These are phyloP conservation scores for Drosophila picticornis DNA, from an alignment of 2,888 invertebrate genomes.

Conservation along the genomic window DNA sequence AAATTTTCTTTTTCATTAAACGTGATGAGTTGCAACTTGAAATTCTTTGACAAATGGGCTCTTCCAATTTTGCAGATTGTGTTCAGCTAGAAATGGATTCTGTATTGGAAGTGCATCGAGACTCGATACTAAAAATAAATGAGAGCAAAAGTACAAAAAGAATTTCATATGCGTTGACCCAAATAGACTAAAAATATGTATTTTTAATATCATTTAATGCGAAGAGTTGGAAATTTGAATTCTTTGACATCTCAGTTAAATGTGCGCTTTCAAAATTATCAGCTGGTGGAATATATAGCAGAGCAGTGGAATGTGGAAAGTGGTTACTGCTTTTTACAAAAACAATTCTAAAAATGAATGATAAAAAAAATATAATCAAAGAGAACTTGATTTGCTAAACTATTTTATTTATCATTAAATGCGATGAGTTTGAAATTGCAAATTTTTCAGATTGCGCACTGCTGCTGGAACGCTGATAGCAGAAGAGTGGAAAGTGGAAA, in stretches of 20 bases:
- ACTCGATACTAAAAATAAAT: not conserved
- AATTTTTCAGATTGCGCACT: not conserved
- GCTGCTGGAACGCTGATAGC: not conserved
- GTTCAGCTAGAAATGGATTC: not conserved
- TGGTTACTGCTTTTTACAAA: not conserved
- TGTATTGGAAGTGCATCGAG: not conserved
- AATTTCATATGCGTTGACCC: not conserved
- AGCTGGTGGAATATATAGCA: not conserved
- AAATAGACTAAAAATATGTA: not conserved
- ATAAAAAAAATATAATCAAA: not conserved
- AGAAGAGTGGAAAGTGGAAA: not conserved
- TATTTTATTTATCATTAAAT: not conserved
- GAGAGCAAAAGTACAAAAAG: not conserved
- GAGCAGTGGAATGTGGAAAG: not conserved
- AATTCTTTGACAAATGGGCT: not conserved
- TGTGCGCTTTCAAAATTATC: not conserved
- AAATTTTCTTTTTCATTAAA: constrained; percentile 61
- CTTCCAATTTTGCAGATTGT: too few relatives aligned
- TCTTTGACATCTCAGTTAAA: not conserved
- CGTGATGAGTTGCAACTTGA: not conserved
- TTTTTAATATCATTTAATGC: not conserved
- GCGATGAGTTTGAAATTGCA: not conserved
- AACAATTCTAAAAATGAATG: not conserved
- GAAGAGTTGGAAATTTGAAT: not conserved
- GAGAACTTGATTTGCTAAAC: not conserved